phyloP scores from a whole-genome alignment of 2,888 invertebrate species.

The Xestia ashworthii region DNA sequence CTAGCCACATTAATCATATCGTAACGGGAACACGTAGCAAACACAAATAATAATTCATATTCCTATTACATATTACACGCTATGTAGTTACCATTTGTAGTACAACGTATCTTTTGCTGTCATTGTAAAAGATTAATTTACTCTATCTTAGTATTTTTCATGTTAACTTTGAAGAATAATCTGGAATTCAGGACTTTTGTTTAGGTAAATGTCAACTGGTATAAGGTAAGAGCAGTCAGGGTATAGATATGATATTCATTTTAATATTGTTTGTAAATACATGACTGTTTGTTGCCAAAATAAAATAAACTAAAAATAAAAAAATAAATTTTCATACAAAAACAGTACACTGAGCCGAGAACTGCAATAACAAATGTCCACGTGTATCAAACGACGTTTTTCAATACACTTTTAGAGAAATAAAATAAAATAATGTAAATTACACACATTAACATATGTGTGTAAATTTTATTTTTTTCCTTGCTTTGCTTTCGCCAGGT shows the following conservation, averaged over 20 bases:
- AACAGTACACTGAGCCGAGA: too few species aligned
- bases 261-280: too few species aligned
- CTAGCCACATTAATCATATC: conserved; percentile 68
- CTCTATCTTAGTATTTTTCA: conserved; percentile 25
- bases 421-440: too few species aligned
- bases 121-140: conserved; percentile 45
- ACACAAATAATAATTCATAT: conserved; percentile 68
- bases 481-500: too few species aligned
- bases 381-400: too few species aligned
- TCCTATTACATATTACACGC: conserved; percentile 63
- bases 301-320: too few species aligned
- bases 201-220: not conserved
- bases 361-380: too few species aligned
- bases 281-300: too few species aligned
- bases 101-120: conserved; percentile 34
- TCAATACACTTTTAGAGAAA: too few species aligned
- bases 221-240: not conserved
- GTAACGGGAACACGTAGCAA: conserved; percentile 67
- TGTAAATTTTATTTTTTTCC: too few species aligned
- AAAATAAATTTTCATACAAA: too few species aligned
- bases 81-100: conserved; percentile 50
- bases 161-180: not conserved
- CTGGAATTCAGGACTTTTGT: not conserved
- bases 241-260: not conserved
- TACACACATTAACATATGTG: too few species aligned